A percentile compares a stretch with the other conserved stretches of the same genome.
Evolutionary conservation across 2,888 invertebrate genomes (phyloP).

Genomic region (Drosophila emarginata): DNA sequence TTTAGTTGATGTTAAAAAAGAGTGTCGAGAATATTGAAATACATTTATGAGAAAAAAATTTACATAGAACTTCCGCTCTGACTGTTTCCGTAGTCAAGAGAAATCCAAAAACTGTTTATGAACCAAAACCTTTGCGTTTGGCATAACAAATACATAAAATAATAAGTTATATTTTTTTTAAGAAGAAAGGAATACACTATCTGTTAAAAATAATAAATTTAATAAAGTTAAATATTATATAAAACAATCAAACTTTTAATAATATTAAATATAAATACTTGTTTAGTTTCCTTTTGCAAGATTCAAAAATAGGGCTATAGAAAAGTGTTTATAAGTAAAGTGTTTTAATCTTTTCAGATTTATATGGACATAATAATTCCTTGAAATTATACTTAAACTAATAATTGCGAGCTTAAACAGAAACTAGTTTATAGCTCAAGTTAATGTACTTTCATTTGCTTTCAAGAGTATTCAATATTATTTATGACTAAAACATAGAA

Average conservation of each 20-base stretch:
- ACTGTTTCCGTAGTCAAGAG: slow-evolving; percentile 40
- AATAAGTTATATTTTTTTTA: neutral
- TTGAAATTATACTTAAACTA: too few relatives aligned
- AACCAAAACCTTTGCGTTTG: slow-evolving; percentile 26
- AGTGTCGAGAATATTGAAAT: neutral
- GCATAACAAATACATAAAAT: slow-evolving; percentile 34
- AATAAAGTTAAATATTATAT: neutral
- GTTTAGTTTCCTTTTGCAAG: too few relatives aligned
- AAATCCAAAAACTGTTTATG: slow-evolving; percentile 35
- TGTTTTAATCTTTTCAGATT: too few relatives aligned
- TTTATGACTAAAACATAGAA: slow-evolving; percentile 66
- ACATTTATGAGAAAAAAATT: slow-evolving; percentile 34
- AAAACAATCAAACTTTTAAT: too few relatives aligned
- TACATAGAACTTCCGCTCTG: slow-evolving; percentile 58
- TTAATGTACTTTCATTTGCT: neutral
- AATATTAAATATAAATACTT: too few relatives aligned
- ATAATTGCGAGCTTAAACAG: neutral
- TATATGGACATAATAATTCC: neutral
- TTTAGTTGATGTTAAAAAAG: slow-evolving; percentile 4
- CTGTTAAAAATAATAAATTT: neutral
- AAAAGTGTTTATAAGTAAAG: too few relatives aligned
- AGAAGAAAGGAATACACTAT: slow-evolving; percentile 27
- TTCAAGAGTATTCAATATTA: slow-evolving; percentile 39
- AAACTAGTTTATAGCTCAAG: neutral
- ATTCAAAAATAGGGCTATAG: too few relatives aligned